A percentile compares a stretch with the other conserved stretches of the same genome.
phyloP scores from a whole-genome alignment of 2,888 invertebrate species.

The Torymus aiolomorphi region DNA sequence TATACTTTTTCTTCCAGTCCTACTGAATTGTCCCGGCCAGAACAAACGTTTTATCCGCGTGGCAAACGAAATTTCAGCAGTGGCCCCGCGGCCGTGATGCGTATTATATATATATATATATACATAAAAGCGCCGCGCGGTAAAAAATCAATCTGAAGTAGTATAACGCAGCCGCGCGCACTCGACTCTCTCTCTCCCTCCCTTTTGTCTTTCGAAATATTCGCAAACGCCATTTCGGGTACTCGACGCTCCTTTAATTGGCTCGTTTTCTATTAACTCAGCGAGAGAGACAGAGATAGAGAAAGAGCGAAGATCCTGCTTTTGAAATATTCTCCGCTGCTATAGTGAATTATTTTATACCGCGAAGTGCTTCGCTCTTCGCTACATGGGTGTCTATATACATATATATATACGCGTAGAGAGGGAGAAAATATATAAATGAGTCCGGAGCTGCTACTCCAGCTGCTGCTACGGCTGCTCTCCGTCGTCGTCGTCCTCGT shows the following conservation, averaged over 20 bases:
- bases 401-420: too few relatives aligned
- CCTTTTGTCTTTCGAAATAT: conserved; percentile 42
- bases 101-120: too few relatives aligned
- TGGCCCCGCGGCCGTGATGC: background rate
- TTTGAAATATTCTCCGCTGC: conserved; percentile 39
- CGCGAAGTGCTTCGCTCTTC: conserved; percentile 13
- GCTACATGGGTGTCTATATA: too few relatives aligned
- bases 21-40: too few relatives aligned
- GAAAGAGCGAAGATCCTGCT: conserved; percentile 20
- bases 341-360: conserved; percentile 44
- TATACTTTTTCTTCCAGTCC: too few relatives aligned
- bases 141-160: conserved; percentile 41
- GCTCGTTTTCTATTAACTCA: conserved; percentile 49
- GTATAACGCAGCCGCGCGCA: background rate
- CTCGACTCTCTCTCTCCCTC: conserved; percentile 8
- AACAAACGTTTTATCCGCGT: conserved; percentile 16
- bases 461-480: too few relatives aligned
- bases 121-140: background rate
- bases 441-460: background rate
- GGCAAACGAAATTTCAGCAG: background rate
- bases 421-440: conserved; percentile 24
- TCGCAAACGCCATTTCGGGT: background rate
- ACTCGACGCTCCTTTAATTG: conserved; percentile 44
- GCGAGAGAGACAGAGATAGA: background rate
- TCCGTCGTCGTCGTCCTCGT: background rate